A percentile compares a stretch with the other conserved stretches of the same genome.
Conservation (phyloP, 2,888 invertebrate genomes). For the Ennomos fuscantarius region DNA sequence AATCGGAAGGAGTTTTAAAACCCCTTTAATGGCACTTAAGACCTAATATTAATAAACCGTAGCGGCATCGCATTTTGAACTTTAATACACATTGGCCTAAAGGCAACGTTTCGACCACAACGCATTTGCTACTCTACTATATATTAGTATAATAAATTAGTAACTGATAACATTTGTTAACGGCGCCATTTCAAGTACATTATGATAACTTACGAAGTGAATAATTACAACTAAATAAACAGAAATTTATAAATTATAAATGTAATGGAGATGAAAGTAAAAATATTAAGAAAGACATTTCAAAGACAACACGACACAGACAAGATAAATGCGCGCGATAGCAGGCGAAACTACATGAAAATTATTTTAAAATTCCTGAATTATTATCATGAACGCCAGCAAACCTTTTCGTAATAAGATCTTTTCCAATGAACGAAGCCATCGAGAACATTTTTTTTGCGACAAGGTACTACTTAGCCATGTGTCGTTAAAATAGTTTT, state of each 20-base stretch:
- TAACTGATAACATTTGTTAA: not conserved
- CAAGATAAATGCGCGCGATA: constrained; percentile 34
- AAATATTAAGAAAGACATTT: constrained; percentile 20
- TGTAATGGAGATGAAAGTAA: constrained; percentile 28
- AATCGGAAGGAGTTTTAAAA: too few relatives aligned
- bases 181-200: constrained; percentile 5
- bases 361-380: constrained; percentile 30
- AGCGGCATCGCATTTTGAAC: too few relatives aligned
- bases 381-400: not conserved
- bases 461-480: not conserved
- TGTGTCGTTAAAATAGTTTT: too few relatives aligned
- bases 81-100: too few relatives aligned
- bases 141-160: not conserved
- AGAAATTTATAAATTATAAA: constrained; percentile 20
- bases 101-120: not conserved
- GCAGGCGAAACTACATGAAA: constrained; percentile 23
- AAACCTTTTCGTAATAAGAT: constrained; percentile 9
- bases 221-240: constrained; percentile 12
- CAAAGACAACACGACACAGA: constrained; percentile 20
- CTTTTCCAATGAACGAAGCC: not conserved
- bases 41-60: too few relatives aligned
- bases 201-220: constrained; percentile 12
- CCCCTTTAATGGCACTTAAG: too few relatives aligned
- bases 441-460: too few relatives aligned
- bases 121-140: not conserved